Conservation (phyloP, 2,888 invertebrate genomes). For the Watsonalla binaria region DNA sequence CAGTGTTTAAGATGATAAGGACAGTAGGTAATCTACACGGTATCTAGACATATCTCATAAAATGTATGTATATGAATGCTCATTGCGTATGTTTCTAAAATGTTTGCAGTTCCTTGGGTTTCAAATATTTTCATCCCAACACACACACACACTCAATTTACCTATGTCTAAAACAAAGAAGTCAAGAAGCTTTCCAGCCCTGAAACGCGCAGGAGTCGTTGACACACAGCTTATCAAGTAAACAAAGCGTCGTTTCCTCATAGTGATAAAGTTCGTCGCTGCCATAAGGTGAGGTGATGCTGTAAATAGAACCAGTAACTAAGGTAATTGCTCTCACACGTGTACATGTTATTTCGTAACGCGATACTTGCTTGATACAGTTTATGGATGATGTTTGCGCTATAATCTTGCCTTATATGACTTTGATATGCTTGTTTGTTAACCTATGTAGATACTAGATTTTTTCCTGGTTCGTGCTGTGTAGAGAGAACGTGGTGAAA, state of each 20-base stretch:
- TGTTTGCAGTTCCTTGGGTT: no score
- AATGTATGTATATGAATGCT: no score
- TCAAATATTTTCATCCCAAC: no score
- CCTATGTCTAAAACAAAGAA: neutral
- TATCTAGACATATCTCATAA: no score
- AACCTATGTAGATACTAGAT: no score
- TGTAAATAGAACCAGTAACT: constrained; percentile 12
- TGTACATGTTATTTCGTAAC: constrained; percentile 7
- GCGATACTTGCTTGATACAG: constrained; percentile 18
- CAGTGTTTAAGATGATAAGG: no score
- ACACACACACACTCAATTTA: no score
- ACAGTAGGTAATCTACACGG: no score
- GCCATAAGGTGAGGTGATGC: constrained; percentile 11
- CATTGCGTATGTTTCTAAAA: no score
- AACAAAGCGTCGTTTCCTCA: constrained; percentile 21
- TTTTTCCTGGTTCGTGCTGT: no score
- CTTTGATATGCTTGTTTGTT: neutral
- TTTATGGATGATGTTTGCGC: neutral
- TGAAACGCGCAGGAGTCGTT: constrained; percentile 15
- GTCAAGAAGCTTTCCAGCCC: constrained; percentile 11
- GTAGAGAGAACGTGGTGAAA: no score
- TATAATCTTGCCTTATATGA: neutral
- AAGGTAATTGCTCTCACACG: neutral
- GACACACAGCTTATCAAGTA: constrained; percentile 24
- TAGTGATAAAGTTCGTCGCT: constrained; percentile 18